phyloP scores from a whole-genome alignment of 2,113 vertebrate species.

The Callopanchax toddi region DNA sequence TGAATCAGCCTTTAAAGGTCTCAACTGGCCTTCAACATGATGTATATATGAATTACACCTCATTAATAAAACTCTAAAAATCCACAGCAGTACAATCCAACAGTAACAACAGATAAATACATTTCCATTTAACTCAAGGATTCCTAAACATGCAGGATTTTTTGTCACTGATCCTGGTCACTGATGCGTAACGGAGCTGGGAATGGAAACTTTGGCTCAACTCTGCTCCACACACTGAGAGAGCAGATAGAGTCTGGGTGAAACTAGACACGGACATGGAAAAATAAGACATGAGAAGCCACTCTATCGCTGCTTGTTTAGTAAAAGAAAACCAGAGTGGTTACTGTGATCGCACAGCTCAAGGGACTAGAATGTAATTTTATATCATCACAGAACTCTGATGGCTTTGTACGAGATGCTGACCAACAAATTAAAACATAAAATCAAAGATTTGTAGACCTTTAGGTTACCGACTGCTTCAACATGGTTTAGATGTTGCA shows the following conservation, averaged over 20 bases:
- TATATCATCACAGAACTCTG: not conserved
- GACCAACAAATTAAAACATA: not conserved
- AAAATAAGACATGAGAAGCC: slow-evolving; percentile 43
- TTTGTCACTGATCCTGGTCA: slow-evolving; percentile 13
- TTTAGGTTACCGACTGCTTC: not conserved
- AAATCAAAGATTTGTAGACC: not conserved
- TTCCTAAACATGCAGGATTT: not conserved
- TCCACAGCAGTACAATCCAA: not conserved
- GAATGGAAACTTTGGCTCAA: slow-evolving; percentile 48
- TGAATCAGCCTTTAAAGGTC: not conserved
- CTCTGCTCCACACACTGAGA: slow-evolving; percentile 9
- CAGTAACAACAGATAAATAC: not conserved
- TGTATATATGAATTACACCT: not conserved
- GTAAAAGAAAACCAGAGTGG: slow-evolving; percentile 15
- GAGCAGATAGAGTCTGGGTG: slow-evolving; percentile 46
- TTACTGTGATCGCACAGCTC: slow-evolving; percentile 18
- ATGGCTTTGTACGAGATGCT: not conserved
- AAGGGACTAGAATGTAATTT: not conserved
- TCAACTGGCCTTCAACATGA: not conserved
- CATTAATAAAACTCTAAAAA: not conserved
- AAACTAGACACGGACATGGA: slow-evolving; percentile 62
- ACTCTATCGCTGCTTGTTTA: slow-evolving; percentile 34
- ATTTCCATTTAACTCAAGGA: not conserved
- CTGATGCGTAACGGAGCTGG: slow-evolving; percentile 29
- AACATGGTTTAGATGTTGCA: not conserved